A percentile compares a stretch with the other conserved stretches of the same genome.
Conservation (phyloP, 2,797 vertebrate species). For the Austrolebias charrua region DNA sequence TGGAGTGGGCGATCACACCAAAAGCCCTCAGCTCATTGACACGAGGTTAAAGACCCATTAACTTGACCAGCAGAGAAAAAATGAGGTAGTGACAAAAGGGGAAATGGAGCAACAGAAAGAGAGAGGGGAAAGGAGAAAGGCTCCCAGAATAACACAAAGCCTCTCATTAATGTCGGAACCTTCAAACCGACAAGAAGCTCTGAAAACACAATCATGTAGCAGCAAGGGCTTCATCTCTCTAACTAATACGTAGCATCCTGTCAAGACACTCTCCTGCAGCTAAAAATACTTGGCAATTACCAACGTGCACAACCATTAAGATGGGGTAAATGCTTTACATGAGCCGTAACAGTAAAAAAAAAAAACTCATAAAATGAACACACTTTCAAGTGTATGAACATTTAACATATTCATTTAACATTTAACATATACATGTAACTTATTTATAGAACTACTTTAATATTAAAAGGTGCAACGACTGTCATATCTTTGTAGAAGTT, state of each 20-base stretch:
- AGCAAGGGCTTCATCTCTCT: not conserved
- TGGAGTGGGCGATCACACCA: conserved; percentile 56
- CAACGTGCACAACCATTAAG: not conserved
- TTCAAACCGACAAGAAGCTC: conserved; percentile 6
- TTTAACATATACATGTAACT: too few relatives aligned
- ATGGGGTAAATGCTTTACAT: too few relatives aligned
- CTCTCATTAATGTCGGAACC: conserved; percentile 22
- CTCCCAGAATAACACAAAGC: conserved; percentile 11
- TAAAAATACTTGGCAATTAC: not conserved
- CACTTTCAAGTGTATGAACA: not conserved
- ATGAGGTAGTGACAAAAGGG: conserved; percentile 46
- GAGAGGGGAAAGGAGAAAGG: not conserved
- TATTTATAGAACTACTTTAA: not conserved
- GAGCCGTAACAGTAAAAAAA: too few relatives aligned
- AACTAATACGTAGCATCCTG: not conserved
- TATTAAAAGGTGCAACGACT: too few relatives aligned
- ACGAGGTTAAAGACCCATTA: conserved; percentile 79
- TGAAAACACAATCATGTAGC: conserved; percentile 11
- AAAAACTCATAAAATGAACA: too few relatives aligned
- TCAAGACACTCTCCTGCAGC: not conserved
- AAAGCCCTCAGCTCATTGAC: conserved; percentile 68
- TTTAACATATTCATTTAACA: too few relatives aligned
- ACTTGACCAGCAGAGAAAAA: conserved; percentile 58
- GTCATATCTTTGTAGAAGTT: too few relatives aligned
- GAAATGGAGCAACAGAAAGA: conserved; percentile 17